Conservation (phyloP, 2,888 invertebrate species). For the Eristalis tenax region DNA sequence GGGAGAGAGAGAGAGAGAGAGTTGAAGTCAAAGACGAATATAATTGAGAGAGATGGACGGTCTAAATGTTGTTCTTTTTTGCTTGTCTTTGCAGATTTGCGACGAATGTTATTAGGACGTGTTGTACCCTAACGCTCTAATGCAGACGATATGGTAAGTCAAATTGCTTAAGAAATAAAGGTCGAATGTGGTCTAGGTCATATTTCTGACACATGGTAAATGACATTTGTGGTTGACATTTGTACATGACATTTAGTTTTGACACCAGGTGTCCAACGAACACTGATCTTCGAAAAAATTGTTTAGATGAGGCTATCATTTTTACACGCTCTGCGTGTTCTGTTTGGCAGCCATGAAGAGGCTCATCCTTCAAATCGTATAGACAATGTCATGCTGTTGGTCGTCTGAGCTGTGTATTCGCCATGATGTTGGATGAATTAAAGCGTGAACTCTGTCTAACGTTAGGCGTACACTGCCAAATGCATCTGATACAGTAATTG, state of each 20-base stretch:
- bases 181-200: neutral
- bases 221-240: neutral
- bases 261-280: neutral
- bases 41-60: slow-evolving; percentile 4
- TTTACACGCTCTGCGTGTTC: neutral
- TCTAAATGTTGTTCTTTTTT: slow-evolving; percentile 27
- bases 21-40: neutral
- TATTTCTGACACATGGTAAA: neutral
- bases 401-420: no score
- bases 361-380: no score
- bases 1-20: neutral
- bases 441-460: no score
- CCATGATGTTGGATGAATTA: no score
- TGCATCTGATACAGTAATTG: no score
- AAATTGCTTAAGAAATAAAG: neutral
- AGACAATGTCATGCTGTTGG: no score
- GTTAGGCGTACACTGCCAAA: no score
- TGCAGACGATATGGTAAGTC: slow-evolving; percentile 81
- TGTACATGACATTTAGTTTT: neutral
- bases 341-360: no score
- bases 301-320: neutral
- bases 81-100: slow-evolving; percentile 77
- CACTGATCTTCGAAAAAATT: neutral
- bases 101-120: slow-evolving; percentile 80
- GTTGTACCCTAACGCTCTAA: slow-evolving; percentile 81